Percentiles rank a stretch among this genome's conserved stretches.
Conservation (phyloP, 2,113 vertebrate species). For the Tamias sibiricus region DNA sequence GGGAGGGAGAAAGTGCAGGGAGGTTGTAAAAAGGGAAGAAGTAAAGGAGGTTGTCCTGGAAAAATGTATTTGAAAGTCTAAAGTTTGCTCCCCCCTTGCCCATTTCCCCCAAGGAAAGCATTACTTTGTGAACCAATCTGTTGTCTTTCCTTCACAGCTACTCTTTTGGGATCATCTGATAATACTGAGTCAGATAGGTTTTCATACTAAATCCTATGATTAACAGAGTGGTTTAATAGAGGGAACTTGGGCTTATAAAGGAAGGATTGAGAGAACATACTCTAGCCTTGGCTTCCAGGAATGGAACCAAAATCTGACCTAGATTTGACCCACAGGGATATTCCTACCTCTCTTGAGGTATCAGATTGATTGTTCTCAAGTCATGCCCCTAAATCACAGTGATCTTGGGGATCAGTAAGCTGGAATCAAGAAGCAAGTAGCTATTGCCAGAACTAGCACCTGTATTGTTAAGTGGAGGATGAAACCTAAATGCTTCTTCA, state of each 20-base stretch:
- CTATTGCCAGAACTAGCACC: too few relatives aligned
- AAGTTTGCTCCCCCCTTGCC: background rate
- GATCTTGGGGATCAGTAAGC: background rate
- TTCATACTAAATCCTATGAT: too few relatives aligned
- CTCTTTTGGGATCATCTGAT: background rate
- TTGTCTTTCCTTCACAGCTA: background rate
- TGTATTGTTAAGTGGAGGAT: too few relatives aligned
- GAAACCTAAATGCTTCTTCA: too few relatives aligned
- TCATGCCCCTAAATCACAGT: background rate
- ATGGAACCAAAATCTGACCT: background rate
- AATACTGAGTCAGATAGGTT: background rate
- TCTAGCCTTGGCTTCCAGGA: too few relatives aligned
- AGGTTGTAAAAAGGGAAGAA: background rate
- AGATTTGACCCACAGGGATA: background rate
- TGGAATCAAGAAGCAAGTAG: slow-evolving; percentile 27
- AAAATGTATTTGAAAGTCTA: background rate
- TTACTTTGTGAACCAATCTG: background rate
- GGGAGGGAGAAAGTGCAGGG: background rate
- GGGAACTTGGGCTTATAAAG: too few relatives aligned
- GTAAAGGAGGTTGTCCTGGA: background rate
- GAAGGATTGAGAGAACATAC: too few relatives aligned
- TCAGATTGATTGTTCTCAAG: background rate
- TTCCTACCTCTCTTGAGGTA: background rate
- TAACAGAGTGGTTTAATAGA: too few relatives aligned
- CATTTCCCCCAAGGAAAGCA: background rate